Evolutionary conservation across 2,888 invertebrate species (phyloP).

Genomic region (Lithodes maja): DNA sequence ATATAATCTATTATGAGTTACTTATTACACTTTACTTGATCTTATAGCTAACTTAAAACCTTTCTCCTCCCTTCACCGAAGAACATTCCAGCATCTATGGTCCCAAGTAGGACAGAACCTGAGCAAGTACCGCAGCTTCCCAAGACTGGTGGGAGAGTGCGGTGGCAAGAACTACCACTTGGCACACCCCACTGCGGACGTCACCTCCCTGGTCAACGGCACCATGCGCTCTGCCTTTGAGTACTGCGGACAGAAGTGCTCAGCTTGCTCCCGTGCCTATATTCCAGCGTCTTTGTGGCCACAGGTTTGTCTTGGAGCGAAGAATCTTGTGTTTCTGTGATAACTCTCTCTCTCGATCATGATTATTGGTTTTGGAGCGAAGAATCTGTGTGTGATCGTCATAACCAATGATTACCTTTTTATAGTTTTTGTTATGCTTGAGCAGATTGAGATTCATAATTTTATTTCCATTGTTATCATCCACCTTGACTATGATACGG

Average conservation of each 20-base stretch:
- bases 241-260: slow-evolving; percentile 98
- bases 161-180: slow-evolving; percentile 99
- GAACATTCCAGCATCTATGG: slow-evolving; percentile 95
- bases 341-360: not conserved
- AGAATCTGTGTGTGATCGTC: too few relatives aligned
- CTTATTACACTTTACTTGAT: too few relatives aligned
- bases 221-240: slow-evolving; percentile 96
- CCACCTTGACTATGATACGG: too few relatives aligned
- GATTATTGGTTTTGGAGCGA: not conserved
- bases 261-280: slow-evolving; percentile 98
- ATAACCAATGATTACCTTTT: too few relatives aligned
- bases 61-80: slow-evolving; percentile 72
- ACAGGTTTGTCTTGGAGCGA: slow-evolving; percentile 75
- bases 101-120: slow-evolving; percentile 93
- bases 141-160: slow-evolving; percentile 95
- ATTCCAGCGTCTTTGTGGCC: slow-evolving; percentile 93
- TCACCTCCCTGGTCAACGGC: slow-evolving; percentile 85
- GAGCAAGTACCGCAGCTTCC: slow-evolving; percentile 89
- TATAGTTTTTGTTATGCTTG: too few relatives aligned
- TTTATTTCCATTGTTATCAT: too few relatives aligned
- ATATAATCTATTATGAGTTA: too few relatives aligned
- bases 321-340: not conserved
- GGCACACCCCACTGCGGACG: slow-evolving; percentile 92
- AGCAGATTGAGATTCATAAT: too few relatives aligned
- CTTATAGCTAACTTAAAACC: too few relatives aligned